Evolutionary conservation across 2,888 invertebrate genomes (phyloP), one percentile per base, ranked within the genome.

Genomic region (Coleophora deauratella): DNA sequence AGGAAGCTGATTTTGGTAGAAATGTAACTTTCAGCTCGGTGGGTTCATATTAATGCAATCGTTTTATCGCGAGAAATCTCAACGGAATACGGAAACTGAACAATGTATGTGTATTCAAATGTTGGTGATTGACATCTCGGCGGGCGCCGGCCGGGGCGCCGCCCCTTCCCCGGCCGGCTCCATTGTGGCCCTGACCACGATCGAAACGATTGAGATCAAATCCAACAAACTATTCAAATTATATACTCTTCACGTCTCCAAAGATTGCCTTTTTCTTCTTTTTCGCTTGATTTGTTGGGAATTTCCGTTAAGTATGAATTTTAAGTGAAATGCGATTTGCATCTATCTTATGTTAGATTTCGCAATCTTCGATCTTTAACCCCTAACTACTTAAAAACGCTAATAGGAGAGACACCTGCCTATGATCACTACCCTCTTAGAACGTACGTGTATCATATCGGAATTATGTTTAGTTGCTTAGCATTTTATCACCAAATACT

Each of bases 41-140:
- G 79, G 59, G 54, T 74, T 67, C 54, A 62, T 72, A 9, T 71
- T 70, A 73, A 68, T 64, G 57, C 69, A 72, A 70, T 73, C 59
- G 57, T 57, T 66, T 70, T 80, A 82, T 82, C 82, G 72, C 54
- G 72, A 53, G 47, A 68, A 69, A 82, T 82, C 84, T 75, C 51
- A 66, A 66, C 69, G 68, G 68, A 73, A 76, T 73, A 59, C 62
- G 73, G 66, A 71, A 71, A 74, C 63, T 66, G 68, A 70, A 75
- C 70, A 75, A 76, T 73, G 66, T 71, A 57, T 66, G 35, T 71
- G 28, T 80, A 82, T 84, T 84, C 75, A 84, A 84, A 84, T 75
- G 69, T 58, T 42, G 57, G 65, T 80, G 82, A 84, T 84, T 84
- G 84, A 84, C 84, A 81, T 80, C 80, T 73, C 84, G 56, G 74